These are phyloP conservation scores for Colinus virginianus DNA, from an alignment of 2,113 vertebrate species.

Conservation along the genomic window DNA sequence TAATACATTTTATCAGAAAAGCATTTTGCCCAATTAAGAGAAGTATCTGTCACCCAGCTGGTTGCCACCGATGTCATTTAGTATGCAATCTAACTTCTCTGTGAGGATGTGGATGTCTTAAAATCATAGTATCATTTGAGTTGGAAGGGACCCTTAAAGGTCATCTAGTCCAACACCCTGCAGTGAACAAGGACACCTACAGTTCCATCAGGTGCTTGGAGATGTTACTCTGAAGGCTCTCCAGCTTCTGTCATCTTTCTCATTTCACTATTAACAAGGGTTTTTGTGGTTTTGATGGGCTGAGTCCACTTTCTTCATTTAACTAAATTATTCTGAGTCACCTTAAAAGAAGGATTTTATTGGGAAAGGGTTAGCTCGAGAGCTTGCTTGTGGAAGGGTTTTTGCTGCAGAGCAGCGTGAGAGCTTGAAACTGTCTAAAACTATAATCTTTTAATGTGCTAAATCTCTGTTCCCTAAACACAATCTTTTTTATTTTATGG, in stretches of 20 bases:
- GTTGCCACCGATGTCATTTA: neutral
- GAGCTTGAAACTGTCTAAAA: constrained; percentile 32
- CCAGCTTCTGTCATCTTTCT: neutral
- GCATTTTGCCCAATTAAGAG: neutral
- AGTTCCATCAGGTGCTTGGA: too few relatives aligned
- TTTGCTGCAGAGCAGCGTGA: constrained; percentile 15
- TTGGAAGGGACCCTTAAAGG: too few relatives aligned
- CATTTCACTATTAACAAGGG: neutral
- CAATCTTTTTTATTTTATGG: neutral
- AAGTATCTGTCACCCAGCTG: constrained; percentile 25
- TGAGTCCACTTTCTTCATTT: neutral
- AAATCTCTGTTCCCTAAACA: constrained; percentile 31
- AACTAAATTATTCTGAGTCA: neutral
- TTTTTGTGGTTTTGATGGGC: neutral
- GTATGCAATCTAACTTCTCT: neutral
- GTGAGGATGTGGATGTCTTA: neutral
- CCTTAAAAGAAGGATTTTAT: neutral
- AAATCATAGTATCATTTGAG: too few relatives aligned
- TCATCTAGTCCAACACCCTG: too few relatives aligned
- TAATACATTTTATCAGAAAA: neutral
- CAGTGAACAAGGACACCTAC: too few relatives aligned
- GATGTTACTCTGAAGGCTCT: neutral
- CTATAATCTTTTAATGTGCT: constrained; percentile 25
- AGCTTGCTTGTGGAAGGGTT: neutral
- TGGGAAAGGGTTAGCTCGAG: neutral